A percentile compares a stretch with the other conserved stretches of the same genome.
Conservation (phyloP, 2,888 invertebrate species). For the Adelognathus sp. region DNA sequence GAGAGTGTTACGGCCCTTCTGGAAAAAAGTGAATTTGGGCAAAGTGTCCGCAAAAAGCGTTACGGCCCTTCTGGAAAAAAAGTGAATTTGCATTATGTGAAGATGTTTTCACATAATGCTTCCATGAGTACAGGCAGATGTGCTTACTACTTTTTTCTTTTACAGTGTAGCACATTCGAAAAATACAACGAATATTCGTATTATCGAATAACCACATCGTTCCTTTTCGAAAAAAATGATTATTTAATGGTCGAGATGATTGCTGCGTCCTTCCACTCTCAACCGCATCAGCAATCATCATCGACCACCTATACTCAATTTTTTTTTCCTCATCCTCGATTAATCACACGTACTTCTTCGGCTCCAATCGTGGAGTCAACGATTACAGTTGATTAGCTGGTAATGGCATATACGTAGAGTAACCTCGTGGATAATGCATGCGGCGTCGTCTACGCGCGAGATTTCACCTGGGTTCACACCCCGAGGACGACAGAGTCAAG, state of each 20-base stretch:
- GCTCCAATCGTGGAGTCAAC: background rate
- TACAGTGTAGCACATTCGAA: no score
- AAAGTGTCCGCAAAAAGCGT: no score
- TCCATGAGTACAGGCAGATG: no score
- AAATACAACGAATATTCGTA: no score
- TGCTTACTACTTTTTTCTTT: no score
- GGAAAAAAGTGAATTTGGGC: no score
- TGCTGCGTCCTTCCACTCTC: background rate
- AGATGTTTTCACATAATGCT: no score
- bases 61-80: no score
- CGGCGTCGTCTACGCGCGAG: background rate
- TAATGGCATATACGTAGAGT: background rate
- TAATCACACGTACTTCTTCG: background rate
- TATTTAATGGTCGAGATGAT: background rate
- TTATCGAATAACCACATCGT: no score
- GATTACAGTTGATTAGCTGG: background rate
- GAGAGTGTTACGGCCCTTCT: no score
- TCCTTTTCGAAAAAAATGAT: no score
- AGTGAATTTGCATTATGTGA: no score
- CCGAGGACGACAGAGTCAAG: constrained; percentile 27
- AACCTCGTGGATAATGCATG: background rate
- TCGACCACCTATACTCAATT: background rate
- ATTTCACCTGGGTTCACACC: constrained; percentile 13
- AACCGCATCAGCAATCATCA: background rate
- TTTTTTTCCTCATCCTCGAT: background rate